phyloP scores from a whole-genome alignment of 1,140 invertebrate species.

The Neoseiulus cucumeris region DNA sequence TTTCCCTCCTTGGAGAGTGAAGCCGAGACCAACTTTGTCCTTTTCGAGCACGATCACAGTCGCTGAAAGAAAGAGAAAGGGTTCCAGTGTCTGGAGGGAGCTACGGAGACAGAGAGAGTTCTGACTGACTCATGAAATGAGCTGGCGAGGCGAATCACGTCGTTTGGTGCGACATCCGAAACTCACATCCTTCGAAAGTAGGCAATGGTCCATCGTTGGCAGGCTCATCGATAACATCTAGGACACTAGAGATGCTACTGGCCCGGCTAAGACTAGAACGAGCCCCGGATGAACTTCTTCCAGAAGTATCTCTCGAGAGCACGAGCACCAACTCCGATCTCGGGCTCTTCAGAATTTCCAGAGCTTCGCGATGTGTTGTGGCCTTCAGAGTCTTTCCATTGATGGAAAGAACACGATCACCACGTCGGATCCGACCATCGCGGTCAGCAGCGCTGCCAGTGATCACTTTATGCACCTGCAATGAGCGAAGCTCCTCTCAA shows the following conservation, averaged over 20 bases:
- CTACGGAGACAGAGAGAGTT: too few species aligned
- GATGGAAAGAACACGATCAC: conserved; percentile 65
- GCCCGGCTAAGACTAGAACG: conserved; percentile 7
- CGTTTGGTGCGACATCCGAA: neutral
- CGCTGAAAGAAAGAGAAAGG: conserved; percentile 3
- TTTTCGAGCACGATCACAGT: conserved; percentile 46
- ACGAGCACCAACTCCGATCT: conserved; percentile 45
- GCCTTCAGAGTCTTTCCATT: conserved; percentile 61
- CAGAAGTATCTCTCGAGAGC: conserved; percentile 30
- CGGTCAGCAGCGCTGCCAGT: conserved; percentile 59
- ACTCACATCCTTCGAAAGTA: conserved; percentile 11
- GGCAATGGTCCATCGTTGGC: conserved; percentile 2
- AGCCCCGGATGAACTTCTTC: neutral
- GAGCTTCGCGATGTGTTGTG: conserved; percentile 58
- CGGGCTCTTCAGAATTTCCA: conserved; percentile 58
- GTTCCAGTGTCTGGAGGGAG: too few species aligned
- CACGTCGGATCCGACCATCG: conserved; percentile 61
- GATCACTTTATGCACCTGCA: conserved; percentile 61
- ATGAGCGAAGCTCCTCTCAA: too few species aligned
- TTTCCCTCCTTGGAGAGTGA: conserved; percentile 73
- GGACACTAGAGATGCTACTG: neutral
- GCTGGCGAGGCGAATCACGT: neutral
- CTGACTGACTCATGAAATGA: neutral
- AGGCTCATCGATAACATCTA: conserved; percentile 11
- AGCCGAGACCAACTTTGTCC: conserved; percentile 68